Percentiles rank a stretch among this genome's conserved stretches.
Evolutionary conservation across 2,113 vertebrate genomes (phyloP).

Genomic region (Syrmaticus mikado): DNA sequence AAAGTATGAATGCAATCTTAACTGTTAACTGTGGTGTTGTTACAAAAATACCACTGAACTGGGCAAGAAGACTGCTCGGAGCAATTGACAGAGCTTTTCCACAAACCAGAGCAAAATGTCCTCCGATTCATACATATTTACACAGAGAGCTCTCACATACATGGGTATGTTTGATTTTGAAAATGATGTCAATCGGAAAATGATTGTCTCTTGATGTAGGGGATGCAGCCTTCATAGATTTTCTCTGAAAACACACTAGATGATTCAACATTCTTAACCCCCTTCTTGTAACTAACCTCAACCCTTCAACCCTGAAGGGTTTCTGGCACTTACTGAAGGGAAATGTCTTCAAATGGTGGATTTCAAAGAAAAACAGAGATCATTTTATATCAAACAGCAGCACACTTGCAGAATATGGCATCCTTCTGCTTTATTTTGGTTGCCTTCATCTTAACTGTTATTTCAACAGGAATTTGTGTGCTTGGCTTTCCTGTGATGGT

Average conservation of each 20-base stretch:
- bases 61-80: background rate
- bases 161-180: background rate
- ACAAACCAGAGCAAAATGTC: background rate
- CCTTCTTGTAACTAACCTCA: background rate
- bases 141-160: background rate
- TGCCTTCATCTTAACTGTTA: background rate
- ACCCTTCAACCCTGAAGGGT: background rate
- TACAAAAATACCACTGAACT: background rate
- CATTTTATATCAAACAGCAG: background rate
- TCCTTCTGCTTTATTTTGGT: background rate
- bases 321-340: background rate
- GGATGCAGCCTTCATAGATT: background rate
- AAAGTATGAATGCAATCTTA: background rate
- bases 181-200: background rate
- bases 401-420: background rate
- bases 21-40: background rate
- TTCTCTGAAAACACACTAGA: background rate
- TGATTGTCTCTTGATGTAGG: background rate
- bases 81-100: background rate
- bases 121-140: background rate
- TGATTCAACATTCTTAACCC: background rate
- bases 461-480: conserved; percentile 15
- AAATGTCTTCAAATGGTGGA: background rate
- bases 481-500: conserved; percentile 8
- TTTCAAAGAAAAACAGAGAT: background rate